Base-by-base conservation (phyloP, 2,888 invertebrate genomes). In the Athalia rosae region DNA sequence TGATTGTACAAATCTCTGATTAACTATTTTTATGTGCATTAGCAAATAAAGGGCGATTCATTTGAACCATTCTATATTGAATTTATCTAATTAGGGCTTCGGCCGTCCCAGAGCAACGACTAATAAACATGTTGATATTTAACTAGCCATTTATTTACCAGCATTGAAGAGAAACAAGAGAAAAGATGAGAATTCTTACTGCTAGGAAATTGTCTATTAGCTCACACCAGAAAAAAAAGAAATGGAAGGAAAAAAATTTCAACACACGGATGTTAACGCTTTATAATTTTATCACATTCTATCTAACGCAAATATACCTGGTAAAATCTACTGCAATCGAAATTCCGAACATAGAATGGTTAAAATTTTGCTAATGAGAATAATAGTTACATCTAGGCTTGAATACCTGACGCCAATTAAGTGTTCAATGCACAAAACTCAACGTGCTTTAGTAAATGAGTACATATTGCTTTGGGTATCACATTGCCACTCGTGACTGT, bases 391-490 rank as follows among this genome's bases (percentile, higher is more conserved):
- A 50, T 50, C 11, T 7, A 50, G 45, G 53, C 53, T 50, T 4
- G 53, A 4, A 53, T 67, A 50, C 48, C 28, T 41, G 28, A 50
- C 7, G 48, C 15, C 11, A 50, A 53, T 67, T 28, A 67, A 53
- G 9, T 50, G 66, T 53, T 50, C 50, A 50, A 66, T 67, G 67
- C 53, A 50, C 13, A 41, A 9, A 62, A 63, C 43, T 43, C 43
- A 62, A 61, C 9, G 15, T 59, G 79, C 66, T 78, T 80, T 78
- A 71, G 76, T 69, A 45, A 69, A 9, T 64, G 76, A 80, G 81
- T 82, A 81, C 79, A 82, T 84, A 85, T 85, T 84, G 83, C 84
- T 84, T 84, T 81, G 80, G 78, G 69, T 82, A 85, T 85, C 83
- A 84, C 85, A 84, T 82, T 83, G 79, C 78, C 79, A 79, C 79